Base-by-base conservation (phyloP, 2,113 vertebrate species). In the Psittacus erithacus region DNA sequence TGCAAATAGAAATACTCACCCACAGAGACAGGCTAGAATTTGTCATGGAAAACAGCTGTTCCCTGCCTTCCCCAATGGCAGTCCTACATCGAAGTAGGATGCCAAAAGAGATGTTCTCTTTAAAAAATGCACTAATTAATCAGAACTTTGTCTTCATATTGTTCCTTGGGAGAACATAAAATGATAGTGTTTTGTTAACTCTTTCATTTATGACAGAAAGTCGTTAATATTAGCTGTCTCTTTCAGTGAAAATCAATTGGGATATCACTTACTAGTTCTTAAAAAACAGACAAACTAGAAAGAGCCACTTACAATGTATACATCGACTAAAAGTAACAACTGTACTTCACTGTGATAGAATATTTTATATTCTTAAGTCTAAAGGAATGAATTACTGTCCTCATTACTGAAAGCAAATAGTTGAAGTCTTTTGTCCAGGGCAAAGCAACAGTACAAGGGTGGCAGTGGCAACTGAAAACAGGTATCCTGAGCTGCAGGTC, bases 31-130 rank as follows among this genome's bases (percentile, higher is more conserved):
- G 60, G 83, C 88, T 89, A 62, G 79, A 81, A 90, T 90, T 94
- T 95, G 78, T 94, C 25, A 68, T 91, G 67, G 80, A 91, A 95
- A 96, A 90, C 94, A 96, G 78, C 93, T 96, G 94, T 91, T 90
- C 73, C 39, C 47, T 73, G 62, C 63, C 80, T 49, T 94, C 76
- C 71, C 80, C 64, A 75, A 14, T 68, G 86, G 71, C 79, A 90
- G 75, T 41, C 38, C 8, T 39, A 62, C 38, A 22, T 13, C 87
- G 88, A 35, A 83, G n/a, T 11, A 59, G 62, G 57, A 92, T 92
- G 92, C 79, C 78, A 86, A 79, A 82, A 88, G 31, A 84, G 35
- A 73, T 59, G 46, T 75, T 81, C 35, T 63, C 73, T 88, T 82
- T 10, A 6, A 82, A 90, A 92, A 80, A 67, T 50, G n/a, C 38